Percentiles rank a stretch among this genome's conserved stretches.
Conservation (phyloP, 53 echinoderm and acorn worm genomes). For the Apostichopus leukothele region DNA sequence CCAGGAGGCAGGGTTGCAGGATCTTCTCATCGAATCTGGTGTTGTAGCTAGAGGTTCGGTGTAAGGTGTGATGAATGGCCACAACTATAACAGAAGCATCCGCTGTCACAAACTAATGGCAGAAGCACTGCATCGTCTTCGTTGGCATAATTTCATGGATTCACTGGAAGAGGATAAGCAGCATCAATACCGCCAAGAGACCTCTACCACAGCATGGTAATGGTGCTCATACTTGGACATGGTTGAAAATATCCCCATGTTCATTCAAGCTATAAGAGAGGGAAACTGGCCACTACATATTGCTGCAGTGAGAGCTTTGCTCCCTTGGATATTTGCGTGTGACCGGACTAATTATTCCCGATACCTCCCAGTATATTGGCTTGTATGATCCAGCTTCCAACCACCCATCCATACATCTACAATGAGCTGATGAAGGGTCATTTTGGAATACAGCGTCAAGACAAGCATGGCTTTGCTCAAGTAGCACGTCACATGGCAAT, state of each 20-base stretch:
- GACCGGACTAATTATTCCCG: conserved; percentile 62
- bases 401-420: conserved; percentile 55
- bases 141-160: too few species aligned
- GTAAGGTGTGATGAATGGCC: too few species aligned
- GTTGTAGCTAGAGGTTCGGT: too few species aligned
- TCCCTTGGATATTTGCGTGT: conserved; percentile 72
- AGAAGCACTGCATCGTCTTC: too few species aligned
- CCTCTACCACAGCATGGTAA: too few species aligned
- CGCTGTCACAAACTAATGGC: too few species aligned
- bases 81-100: too few species aligned
- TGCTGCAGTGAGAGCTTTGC: conserved; percentile 47
- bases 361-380: conserved; percentile 63
- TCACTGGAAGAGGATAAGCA: too few species aligned
- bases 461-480: conserved; percentile 51
- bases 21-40: too few species aligned
- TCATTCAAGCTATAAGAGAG: conserved; percentile 51
- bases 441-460: conserved; percentile 65
- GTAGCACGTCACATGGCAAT: conserved; percentile 58
- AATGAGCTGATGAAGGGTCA: conserved; percentile 43
- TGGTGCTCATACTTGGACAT: conserved; percentile 53
- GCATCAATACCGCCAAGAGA: too few species aligned
- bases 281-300: conserved; percentile 67
- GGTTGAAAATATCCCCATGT: conserved; percentile 48
- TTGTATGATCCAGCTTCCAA: conserved; percentile 50
- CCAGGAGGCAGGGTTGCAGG: too few species aligned